phyloP scores from a whole-genome alignment of 2,888 invertebrate species.

The Cynaeus angustus region DNA sequence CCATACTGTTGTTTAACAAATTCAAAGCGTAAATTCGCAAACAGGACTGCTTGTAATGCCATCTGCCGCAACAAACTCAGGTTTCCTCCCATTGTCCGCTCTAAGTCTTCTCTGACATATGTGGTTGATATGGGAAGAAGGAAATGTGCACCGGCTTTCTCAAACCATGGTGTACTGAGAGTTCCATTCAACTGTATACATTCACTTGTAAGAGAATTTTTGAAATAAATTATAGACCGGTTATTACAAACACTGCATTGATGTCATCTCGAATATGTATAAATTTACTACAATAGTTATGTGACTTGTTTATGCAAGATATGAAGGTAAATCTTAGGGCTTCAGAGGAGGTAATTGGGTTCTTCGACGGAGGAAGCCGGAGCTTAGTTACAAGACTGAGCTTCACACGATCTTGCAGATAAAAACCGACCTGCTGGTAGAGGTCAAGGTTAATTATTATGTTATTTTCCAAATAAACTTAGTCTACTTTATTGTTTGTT shows the following conservation, averaged over 20 bases:
- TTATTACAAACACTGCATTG: constrained; percentile 24
- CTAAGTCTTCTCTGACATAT: constrained; percentile 38
- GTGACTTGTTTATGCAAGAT: constrained; percentile 12
- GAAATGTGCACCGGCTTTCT: constrained; percentile 32
- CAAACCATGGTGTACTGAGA: constrained; percentile 1
- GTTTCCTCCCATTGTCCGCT: constrained; percentile 39
- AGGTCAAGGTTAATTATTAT: background rate
- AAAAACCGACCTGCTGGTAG: background rate
- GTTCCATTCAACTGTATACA: constrained; percentile 27
- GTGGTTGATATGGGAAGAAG: constrained; percentile 40
- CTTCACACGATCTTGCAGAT: background rate
- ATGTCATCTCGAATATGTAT: constrained; percentile 32
- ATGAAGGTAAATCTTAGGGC: constrained; percentile 6
- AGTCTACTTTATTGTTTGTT: background rate
- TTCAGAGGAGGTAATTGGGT: constrained; percentile 9
- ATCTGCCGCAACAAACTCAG: constrained; percentile 38
- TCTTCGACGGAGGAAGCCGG: constrained; percentile 11
- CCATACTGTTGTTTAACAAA: constrained; percentile 1
- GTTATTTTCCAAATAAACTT: background rate
- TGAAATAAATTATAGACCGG: constrained; percentile 23
- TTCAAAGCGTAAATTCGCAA: constrained; percentile 3
- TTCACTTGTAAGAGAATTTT: constrained; percentile 25
- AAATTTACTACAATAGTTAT: constrained; percentile 20
- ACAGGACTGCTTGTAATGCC: constrained; percentile 35
- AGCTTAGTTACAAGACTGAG: constrained; percentile 1